Base-by-base conservation (phyloP, 1,140 invertebrate genomes). In the Acyrthosiphon pisum region DNA sequence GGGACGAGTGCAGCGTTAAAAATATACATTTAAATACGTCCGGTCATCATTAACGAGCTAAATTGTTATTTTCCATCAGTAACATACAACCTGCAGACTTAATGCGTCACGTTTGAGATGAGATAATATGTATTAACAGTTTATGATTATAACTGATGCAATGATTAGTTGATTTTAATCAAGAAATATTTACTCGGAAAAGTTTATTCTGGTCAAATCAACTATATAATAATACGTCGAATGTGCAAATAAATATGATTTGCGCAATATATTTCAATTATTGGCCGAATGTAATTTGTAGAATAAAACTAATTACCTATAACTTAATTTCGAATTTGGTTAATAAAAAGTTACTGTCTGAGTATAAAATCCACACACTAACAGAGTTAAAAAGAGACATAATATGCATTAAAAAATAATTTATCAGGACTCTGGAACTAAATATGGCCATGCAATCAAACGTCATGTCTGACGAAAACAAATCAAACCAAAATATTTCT, bases 11-110 rank as follows among this genome's bases (percentile, higher is more conserved):
- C 30, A n/a, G 60, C n/a, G 60, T 76, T 76, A n/a, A 76, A 76
- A 76, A 76, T 76, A 76, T 76, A 76, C 60, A n/a, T n/a, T 76
- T 35, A 76, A 76, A 76, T 76, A 76, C 60, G 30, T n/a, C 30
- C 60, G 60, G 60, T 76, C 60, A 76, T 76, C 60, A 76, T n/a
- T 76, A 76, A n/a, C n/a, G 60, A 76, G 60, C 60, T 76, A 76
- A 76, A 76, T 76, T 76, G 60, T 76, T 76, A n/a, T 76, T 76
- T 76, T 76, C n/a, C 60, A 76, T 76, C 60, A 30, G 60, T 35
- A 76, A 76, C 30, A n/a, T 14, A 18, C 6, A 76, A 76, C 30
- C 30, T n/a, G 60, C 50, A 53, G 20, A 76, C n/a, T 76, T n/a
- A n/a, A n/a, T 76, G n/a, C 30, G 4, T 76, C 6, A 76, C 6